These are phyloP conservation scores for Clamator glandarius DNA, from an alignment of 2,797 vertebrate species.

Conservation along the genomic window DNA sequence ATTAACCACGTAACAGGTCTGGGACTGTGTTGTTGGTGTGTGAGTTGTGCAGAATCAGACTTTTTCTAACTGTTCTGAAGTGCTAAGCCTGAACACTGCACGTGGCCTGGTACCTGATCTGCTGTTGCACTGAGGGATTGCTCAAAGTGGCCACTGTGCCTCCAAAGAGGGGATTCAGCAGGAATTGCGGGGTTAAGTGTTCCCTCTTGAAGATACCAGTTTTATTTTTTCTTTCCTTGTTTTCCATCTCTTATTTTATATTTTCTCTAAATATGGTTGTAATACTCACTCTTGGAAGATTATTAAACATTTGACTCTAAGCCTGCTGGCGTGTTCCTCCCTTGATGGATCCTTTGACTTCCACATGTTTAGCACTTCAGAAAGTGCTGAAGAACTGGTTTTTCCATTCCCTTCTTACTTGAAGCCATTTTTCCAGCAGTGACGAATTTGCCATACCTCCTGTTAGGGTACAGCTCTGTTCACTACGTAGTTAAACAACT, in stretches of 20 bases:
- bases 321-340: not conserved
- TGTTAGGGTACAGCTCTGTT: not conserved
- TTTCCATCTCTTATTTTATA: conserved; percentile 72
- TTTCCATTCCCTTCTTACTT: not conserved
- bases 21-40: not conserved
- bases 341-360: not conserved
- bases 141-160: not conserved
- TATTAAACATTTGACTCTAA: conserved; percentile 79
- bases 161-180: not conserved
- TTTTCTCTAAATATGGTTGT: conserved; percentile 62
- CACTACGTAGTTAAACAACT: not conserved
- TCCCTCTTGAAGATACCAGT: conserved; percentile 35
- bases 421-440: not conserved
- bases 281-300: conserved; percentile 57
- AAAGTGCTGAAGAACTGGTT: not conserved
- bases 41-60: not conserved
- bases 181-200: conserved; percentile 39
- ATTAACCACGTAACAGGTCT: not conserved
- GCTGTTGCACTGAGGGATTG: not conserved
- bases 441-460: not conserved
- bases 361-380: not conserved
- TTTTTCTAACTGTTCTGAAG: conserved; percentile 25
- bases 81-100: conserved; percentile 3
- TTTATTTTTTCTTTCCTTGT: conserved; percentile 54
- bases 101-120: not conserved